Base-by-base conservation (phyloP, 2,888 invertebrate species). In the Theretra japonica region DNA sequence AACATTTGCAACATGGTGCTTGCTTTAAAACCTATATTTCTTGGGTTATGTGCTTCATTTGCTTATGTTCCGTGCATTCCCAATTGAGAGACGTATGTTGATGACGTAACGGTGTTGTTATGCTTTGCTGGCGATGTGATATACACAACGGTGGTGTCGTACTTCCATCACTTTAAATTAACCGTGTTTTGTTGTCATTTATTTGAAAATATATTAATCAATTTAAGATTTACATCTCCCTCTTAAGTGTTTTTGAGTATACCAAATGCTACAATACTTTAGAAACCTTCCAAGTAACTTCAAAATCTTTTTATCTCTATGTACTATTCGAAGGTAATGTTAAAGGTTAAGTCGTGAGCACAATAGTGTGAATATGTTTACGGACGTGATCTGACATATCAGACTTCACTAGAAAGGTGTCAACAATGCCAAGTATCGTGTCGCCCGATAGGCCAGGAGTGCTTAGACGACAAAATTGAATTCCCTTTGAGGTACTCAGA, bases 391-490 rank as follows among this genome's bases (percentile, higher is more conserved):
- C 41, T n/a, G 23, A 33, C 23, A 11, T 48, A 41, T 48, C 65
- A 65, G 23, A 65, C 62, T 65, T 71, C 41, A 25, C 33, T 58
- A 33, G 50, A 77, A 68, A 25, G 57, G 53, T 72, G 79, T 79
- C 73, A 79, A 77, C 71, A 69, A 21, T 59, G 23, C n/a, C 21
- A 58, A 33, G 50, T 70, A 69, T 71, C 60, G 62, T 62, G 33
- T 71, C 56, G 70, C 68, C 28, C 68, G 62, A 53, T 65, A 72
- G 75, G 72, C 56, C n/a, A 72, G 70, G 73, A 75, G 71, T 73
- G 76, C 74, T 50, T 70, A 65, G 30, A 50, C 65, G 74, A 73
- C 73, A 71, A 76, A 76, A 75, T 75, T 72, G 59, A 72, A 75
- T 68, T 74, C 57, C 58, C 69, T 74, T 69, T 68, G 41, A 65